phyloP scores from a whole-genome alignment of 2,797 vertebrate species.

The Smutsia temminckii region DNA sequence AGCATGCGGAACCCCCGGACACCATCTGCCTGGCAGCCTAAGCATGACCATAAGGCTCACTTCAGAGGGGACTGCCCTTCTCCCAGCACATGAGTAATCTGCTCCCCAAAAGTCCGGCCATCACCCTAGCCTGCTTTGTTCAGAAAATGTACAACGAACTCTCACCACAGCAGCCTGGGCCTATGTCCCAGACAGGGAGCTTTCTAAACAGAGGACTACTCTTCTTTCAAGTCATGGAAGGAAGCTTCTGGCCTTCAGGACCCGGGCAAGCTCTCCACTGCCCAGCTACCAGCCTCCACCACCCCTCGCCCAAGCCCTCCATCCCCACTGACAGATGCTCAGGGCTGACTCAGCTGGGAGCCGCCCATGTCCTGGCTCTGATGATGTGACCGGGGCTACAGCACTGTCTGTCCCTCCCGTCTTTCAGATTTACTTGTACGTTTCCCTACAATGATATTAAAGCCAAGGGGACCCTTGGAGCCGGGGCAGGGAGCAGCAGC shows the following conservation, averaged over 20 bases:
- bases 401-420: neutral
- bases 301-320: rapidly evolving
- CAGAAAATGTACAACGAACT: neutral
- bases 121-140: neutral
- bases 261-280: neutral
- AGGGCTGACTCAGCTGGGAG: neutral
- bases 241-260: neutral
- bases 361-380: rapidly evolving
- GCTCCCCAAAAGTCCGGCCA: neutral
- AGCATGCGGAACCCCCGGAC: neutral
- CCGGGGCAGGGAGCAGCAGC: rapidly evolving
- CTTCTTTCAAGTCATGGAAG: neutral
- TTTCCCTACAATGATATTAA: neutral
- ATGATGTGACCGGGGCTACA: rapidly evolving
- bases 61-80: neutral
- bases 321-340: neutral
- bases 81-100: neutral
- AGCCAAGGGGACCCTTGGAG: neutral
- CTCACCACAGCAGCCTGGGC: neutral
- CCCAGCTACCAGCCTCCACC: neutral
- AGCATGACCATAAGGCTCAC: neutral
- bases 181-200: neutral
- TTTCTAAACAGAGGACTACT: constrained; percentile 33
- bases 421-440: neutral
- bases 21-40: neutral